Base-by-base conservation (phyloP, 2,113 vertebrate species). In the Phasianus colchicus region DNA sequence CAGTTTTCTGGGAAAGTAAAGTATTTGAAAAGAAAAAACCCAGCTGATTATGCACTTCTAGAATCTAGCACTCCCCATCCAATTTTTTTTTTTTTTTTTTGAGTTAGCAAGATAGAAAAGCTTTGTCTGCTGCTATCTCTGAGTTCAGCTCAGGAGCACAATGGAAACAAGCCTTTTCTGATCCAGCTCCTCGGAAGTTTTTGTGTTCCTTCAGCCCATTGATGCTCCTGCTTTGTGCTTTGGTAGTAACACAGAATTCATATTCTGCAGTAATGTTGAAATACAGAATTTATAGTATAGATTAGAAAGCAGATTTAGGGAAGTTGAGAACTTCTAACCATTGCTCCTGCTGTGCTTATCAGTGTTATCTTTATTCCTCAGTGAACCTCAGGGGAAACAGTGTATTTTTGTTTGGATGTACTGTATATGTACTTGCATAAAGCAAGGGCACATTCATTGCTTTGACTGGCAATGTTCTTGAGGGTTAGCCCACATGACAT, bases 131-230 rank as follows among this genome's bases (percentile, higher is more conserved):
- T 57, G 38, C 38, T 38, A 38, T 38, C 38, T 38, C 38, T 52
- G 21, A 48, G 30, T 71, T 75, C 22, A 64, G 22, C 19, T 42
- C 43, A 77, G 81, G 45, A 78, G 21, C 19, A 25, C 14, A 5
- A 7, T 48, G 14, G 79, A 79, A 72, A 9, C 13, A 85, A 5
- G 3, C 6, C 45, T 80, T 67, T 83, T 30, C 40, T 71, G 8
- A 70, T 57, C 16, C 11, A 1, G 1, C 19, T 82, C 21, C 8
- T 70, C 50, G 40, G 54, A 12, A 50, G 10, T 63, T 92, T 60
- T 30, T 13, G 8, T 8, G 0, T 3, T 24, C 9, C 0, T 25
- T 29, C 8, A 34, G 13, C 36, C 61, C 36, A 11, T 24, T 8
- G 34, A 12, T 60, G 29, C 43, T 80, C 38, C 24, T 78, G 55